Base-by-base conservation (phyloP, 2,113 vertebrate genomes). In the Redunca redunca region DNA sequence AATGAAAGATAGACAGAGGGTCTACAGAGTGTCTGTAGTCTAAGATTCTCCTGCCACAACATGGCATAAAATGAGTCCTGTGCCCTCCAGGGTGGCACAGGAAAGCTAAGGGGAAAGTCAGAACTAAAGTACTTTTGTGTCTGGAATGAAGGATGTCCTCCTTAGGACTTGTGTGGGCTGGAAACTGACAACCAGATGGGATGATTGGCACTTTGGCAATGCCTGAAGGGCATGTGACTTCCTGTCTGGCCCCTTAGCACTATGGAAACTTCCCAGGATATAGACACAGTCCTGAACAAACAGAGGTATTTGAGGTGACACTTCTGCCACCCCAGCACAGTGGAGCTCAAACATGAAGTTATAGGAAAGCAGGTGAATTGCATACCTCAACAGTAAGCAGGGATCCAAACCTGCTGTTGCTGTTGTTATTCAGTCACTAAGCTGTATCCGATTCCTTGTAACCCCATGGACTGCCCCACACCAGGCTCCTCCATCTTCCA, bases 161-260 rank as follows among this genome's bases (percentile, higher is more conserved):
- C 43, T 78, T 30, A 23, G 43, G 25, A 60, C 17, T 23, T 81
- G 13, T 58, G 46, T 53, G 52, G 28, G n/a, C 92, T 71, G 30
- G 13, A 82, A 40, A 40, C 25, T 55, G 84, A 64, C 60, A 50
- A 88, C 62, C 53, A 77, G 62, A 28, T 36, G 53, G 77, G n/a
- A 52, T 1, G 3, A 28, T 5, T 23, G 62, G 17, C 50, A 30
- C 12, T 6, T 90, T 26, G 14, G 26, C 9, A 7, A 60, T 14
- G 5, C 5, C 83, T 26, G 7, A 13, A 6, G 6, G 23, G 28
- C 33, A 2, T 0, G 36, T 40, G 46, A 8, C 26, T 43, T 57
- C 15, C 33, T 50, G 10, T 17, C 50, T 9, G 6, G 36, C 7
- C 60, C 15, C 25, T 52, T 4, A 2, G 43, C 19, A 19, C 23